Conservation (phyloP, 2,113 vertebrate species). For the Gymnogyps californianus region DNA sequence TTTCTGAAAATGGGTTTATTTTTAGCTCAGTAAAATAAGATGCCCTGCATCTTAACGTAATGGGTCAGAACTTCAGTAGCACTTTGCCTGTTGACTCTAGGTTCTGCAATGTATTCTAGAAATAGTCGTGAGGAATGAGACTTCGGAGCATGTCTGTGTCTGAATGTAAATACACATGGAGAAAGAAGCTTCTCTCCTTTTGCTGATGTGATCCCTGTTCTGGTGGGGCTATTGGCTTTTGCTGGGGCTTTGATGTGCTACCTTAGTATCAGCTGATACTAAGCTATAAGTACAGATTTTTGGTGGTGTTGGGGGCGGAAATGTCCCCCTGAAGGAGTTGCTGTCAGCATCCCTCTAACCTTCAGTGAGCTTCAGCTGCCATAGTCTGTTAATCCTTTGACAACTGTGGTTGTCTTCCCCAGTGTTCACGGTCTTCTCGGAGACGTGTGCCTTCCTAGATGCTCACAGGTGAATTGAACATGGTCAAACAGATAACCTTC, state of each 20-base stretch:
- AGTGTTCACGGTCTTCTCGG: rapidly evolving
- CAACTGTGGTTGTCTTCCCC: background rate
- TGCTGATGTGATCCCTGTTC: rapidly evolving
- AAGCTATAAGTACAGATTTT: background rate
- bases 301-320: background rate
- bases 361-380: background rate
- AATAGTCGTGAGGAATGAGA: background rate
- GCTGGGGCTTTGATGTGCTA: background rate
- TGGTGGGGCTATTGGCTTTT: background rate
- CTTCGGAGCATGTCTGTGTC: background rate
- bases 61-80: background rate
- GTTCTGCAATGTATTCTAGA: background rate
- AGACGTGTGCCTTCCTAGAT: background rate
- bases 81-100: background rate
- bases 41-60: background rate
- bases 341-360: background rate
- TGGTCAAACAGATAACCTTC: background rate
- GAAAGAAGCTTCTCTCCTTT: background rate
- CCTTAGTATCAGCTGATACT: background rate
- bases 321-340: background rate
- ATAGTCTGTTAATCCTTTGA: background rate
- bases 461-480: background rate
- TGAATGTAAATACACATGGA: background rate
- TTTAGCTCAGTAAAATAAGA: background rate
- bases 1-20: background rate